Percentiles rank a stretch among this genome's conserved stretches.
Evolutionary conservation across 53 echinoderm and acorn worm species (phyloP).

Genomic region (Antedon mediterranea): DNA sequence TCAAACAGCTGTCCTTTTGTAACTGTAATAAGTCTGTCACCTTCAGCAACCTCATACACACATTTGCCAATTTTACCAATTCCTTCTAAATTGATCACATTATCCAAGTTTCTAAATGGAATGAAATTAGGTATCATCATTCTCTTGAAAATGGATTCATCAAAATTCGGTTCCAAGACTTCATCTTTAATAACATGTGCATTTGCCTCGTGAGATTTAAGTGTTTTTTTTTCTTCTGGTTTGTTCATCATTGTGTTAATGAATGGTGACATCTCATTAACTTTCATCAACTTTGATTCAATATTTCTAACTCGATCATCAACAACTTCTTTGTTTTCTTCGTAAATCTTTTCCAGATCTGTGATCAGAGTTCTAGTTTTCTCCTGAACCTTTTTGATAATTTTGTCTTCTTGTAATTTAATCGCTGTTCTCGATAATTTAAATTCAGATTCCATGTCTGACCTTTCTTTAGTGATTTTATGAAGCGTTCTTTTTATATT

Average conservation of each 20-base stretch:
- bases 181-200: not conserved
- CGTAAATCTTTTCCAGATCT: not conserved
- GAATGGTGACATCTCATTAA: not conserved
- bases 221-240: not conserved
- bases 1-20: not conserved
- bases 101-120: not conserved
- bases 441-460: not conserved
- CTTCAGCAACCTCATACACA: not conserved
- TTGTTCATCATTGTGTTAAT: not conserved
- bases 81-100: not conserved
- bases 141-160: not conserved
- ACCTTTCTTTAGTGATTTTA: not conserved
- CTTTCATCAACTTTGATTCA: not conserved
- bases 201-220: not conserved
- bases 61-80: not conserved
- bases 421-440: not conserved
- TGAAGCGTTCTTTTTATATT: not conserved
- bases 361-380: not conserved
- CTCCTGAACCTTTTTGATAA: not conserved
- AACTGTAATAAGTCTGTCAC: not conserved
- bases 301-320: not conserved
- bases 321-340: not conserved
- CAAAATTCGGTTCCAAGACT: not conserved
- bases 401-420: not conserved
- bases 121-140: not conserved